phyloP scores from a whole-genome alignment of 2,888 invertebrate species.

The Acanthococcus lagerstroemiae region DNA sequence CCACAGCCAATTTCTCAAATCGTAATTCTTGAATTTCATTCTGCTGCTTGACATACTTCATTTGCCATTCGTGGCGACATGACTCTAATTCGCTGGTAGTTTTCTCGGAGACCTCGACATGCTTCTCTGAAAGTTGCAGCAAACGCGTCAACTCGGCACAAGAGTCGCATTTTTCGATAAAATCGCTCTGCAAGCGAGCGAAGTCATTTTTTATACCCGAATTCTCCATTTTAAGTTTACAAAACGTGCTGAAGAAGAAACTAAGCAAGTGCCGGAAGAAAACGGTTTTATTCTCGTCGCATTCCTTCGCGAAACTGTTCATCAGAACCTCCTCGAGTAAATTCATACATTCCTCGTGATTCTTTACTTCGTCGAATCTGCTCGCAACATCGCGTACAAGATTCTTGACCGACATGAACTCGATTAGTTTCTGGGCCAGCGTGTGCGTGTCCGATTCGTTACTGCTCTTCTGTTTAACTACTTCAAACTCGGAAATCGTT shows the following conservation, averaged over 20 bases:
- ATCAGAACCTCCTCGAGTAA: background rate
- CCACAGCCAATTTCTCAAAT: background rate
- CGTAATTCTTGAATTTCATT: background rate
- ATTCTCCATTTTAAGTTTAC: background rate
- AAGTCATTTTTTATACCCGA: background rate
- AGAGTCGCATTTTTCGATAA: constrained; percentile 12
- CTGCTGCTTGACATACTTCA: background rate
- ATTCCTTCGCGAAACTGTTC: background rate
- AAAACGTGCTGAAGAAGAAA: background rate
- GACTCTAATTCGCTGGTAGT: background rate
- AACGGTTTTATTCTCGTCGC: background rate
- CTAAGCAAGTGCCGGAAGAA: constrained; percentile 3
- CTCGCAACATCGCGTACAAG: background rate
- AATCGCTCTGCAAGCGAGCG: constrained; percentile 1
- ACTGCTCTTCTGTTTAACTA: background rate
- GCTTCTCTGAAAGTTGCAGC: constrained; percentile 7
- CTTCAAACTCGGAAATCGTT: background rate
- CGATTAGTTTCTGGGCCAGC: background rate
- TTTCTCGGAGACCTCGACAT: constrained; percentile 9
- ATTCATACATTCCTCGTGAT: background rate
- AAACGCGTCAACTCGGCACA: constrained; percentile 4
- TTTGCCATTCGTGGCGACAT: background rate
- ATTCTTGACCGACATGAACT: background rate
- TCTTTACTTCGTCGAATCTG: background rate
- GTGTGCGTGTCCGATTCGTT: background rate